These are phyloP conservation scores for Listronotus bonariensis DNA, from an alignment of 1,140 invertebrate species.

Conservation along the genomic window DNA sequence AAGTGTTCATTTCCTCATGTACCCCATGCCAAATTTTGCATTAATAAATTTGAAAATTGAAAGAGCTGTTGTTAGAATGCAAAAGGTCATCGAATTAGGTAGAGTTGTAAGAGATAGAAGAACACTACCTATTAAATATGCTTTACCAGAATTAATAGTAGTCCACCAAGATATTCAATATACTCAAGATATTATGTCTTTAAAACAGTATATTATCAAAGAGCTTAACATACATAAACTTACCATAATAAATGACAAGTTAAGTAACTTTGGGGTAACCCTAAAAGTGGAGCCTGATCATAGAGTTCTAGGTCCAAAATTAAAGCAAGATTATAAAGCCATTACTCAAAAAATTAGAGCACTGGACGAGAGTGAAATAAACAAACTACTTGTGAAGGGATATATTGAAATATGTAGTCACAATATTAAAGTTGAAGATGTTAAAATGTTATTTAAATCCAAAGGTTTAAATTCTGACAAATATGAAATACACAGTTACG, in stretches of 20 bases:
- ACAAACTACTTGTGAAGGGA: conserved; percentile 74
- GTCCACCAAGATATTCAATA: conserved; percentile 84
- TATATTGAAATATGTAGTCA: conserved; percentile 77
- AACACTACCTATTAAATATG: conserved; percentile 95
- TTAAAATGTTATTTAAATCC: conserved; percentile 82
- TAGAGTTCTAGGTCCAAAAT: conserved; percentile 80
- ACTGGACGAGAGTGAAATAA: conserved; percentile 79
- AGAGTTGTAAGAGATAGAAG: conserved; percentile 90
- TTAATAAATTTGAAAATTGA: conserved; percentile 90
- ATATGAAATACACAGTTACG: conserved; percentile 91
- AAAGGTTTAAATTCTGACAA: conserved; percentile 62
- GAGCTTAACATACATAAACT: conserved; percentile 93
- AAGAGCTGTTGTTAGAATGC: conserved; percentile 88
- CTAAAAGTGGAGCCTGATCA: conserved; percentile 92
- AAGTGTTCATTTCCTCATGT: conserved; percentile 88
- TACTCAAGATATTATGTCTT: conserved; percentile 78
- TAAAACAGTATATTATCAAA: conserved; percentile 88
- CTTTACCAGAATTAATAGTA: conserved; percentile 92
- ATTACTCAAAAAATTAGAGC: conserved; percentile 82
- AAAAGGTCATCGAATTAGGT: conserved; percentile 93
- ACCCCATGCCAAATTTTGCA: conserved; percentile 71
- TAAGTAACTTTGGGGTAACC: conserved; percentile 85
- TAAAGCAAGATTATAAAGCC: conserved; percentile 89
- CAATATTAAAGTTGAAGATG: conserved; percentile 78
- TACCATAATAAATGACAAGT: conserved; percentile 88